These are phyloP conservation scores for Bombus balteatus DNA, from an alignment of 1,140 invertebrate species.

Conservation along the genomic window DNA sequence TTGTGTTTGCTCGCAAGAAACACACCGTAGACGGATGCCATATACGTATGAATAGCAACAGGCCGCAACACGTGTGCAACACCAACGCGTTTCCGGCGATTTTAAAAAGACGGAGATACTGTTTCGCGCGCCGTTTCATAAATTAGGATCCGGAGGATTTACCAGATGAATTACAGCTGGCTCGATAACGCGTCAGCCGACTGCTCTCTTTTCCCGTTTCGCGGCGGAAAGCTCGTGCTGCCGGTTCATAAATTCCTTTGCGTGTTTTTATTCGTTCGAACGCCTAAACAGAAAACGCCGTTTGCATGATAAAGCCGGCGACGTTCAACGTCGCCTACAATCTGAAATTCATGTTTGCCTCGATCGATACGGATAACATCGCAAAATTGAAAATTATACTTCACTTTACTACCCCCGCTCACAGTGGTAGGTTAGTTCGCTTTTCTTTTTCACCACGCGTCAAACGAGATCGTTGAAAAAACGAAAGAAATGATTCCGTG, in stretches of 20 bases:
- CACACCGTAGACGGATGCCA: neutral
- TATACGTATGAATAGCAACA: constrained; percentile 7
- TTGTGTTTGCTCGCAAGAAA: neutral
- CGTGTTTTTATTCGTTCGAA: constrained; percentile 47
- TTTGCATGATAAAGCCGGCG: constrained; percentile 47
- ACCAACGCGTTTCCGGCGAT: constrained; percentile 12
- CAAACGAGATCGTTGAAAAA: neutral
- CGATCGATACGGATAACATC: constrained; percentile 52
- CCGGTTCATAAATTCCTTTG: constrained; percentile 48
- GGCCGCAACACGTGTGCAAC: constrained; percentile 29
- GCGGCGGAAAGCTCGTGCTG: constrained; percentile 10
- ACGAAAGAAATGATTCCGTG: too few relatives aligned
- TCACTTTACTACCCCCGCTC: neutral
- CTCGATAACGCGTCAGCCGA: neutral
- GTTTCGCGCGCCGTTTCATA: neutral
- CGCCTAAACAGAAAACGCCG: constrained; percentile 48
- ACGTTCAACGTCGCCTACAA: constrained; percentile 16
- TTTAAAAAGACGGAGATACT: neutral
- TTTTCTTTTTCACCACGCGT: neutral
- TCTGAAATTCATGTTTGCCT: constrained; percentile 42
- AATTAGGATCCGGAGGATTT: constrained; percentile 1
- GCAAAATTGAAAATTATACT: constrained; percentile 50
- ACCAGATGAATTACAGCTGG: neutral
- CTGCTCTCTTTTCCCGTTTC: neutral
- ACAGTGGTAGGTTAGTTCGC: neutral